These are phyloP conservation scores for Mesoclemmys tuberculata DNA, from an alignment of 2,113 vertebrate species.

Conservation along the genomic window DNA sequence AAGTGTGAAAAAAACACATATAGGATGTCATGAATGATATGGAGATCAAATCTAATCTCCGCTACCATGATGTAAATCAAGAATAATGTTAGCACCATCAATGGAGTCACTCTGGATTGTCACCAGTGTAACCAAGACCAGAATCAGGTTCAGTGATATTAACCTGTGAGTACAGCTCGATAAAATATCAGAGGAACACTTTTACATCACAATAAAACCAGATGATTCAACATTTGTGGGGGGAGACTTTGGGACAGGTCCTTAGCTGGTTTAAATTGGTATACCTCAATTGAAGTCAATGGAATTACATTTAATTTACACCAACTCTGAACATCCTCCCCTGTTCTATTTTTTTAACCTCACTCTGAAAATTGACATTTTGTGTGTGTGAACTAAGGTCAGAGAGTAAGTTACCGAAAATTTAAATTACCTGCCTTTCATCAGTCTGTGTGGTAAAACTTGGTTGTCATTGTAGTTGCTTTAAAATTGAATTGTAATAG, in stretches of 20 bases:
- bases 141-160: accelerated
- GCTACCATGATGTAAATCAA: background rate
- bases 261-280: background rate
- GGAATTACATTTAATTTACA: background rate
- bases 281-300: accelerated
- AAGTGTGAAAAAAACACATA: background rate
- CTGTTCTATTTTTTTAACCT: accelerated
- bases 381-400: background rate
- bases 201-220: background rate
- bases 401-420: background rate
- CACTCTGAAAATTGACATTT: background rate
- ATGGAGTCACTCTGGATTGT: accelerated
- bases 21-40: background rate
- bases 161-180: background rate
- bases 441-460: background rate
- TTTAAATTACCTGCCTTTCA: conserved; percentile 2
- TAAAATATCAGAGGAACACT: background rate
- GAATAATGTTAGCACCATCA: background rate
- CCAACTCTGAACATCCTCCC: background rate
- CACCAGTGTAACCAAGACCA: background rate
- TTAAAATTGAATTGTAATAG: background rate
- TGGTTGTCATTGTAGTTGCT: background rate
- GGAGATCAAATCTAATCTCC: background rate
- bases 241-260: background rate
- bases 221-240: background rate